Base-by-base conservation (phyloP, 2,888 invertebrate genomes). In the Lasioglossum leucozonium region DNA sequence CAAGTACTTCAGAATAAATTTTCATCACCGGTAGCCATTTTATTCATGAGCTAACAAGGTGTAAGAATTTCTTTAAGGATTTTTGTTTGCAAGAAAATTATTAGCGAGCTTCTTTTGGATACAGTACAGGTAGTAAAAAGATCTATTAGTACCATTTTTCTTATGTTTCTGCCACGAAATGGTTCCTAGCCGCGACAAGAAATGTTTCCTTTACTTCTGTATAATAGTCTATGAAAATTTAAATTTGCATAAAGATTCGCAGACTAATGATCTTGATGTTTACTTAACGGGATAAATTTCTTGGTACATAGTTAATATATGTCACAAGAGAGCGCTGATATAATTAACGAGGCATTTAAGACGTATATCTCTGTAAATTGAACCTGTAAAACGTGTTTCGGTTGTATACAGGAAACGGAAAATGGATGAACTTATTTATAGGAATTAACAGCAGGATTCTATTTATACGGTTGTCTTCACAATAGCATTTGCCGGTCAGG, bases 331-430 rank as follows among this genome's bases (percentile, higher is more conserved):
- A 62, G 30, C 62, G 62, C 6, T 30, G 16, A 62, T 30, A 16
- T 62, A 62, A 62, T 62, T 62, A 30, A 62, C 16, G 62, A 62
- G 30, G 30, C 30, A 16, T 62, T 30, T 62, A 62, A 62, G 62
- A 62, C 62, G 44, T 44, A 44, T 1, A 44, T 44, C 44, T 44
- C 16, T 16, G 62, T 16, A 62, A 62, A 62, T 62, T 26, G 30
- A 62, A 62, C 30, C 26, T 30, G 62, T 62, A 62, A 62, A 62
- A 62, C 62, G 62, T 62, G 62, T 62, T 62, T 62, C n/a, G 16
- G 16, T 30, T 6, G 16, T 16, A 62, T 62, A 16, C 30, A 13
- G 62, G 62, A 26, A 16, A 30, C 13, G 30, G 26, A 30, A 62
- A 30, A 26, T 30, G 30, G 62, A 62, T 62, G 30, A 62, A 62